Evolutionary conservation across 2,888 invertebrate genomes (phyloP).

Genomic region (Himalopsyche anomala): DNA sequence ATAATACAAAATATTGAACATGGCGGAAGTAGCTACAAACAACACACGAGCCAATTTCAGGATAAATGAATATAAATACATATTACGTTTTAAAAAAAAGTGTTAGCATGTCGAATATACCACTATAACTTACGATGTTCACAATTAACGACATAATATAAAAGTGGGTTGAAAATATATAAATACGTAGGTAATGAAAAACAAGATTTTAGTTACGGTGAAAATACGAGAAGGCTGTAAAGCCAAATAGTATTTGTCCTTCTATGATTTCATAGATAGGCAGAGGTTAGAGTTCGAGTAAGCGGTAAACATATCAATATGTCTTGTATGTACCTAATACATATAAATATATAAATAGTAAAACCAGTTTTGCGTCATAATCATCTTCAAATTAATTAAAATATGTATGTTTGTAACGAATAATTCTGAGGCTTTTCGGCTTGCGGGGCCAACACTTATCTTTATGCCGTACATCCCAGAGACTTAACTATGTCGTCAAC

Average conservation of each 20-base stretch:
- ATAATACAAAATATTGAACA: too few relatives aligned
- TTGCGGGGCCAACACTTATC: too few relatives aligned
- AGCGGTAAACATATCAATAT: background rate
- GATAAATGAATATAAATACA: too few relatives aligned
- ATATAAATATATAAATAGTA: background rate
- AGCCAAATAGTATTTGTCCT: background rate
- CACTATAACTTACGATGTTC: too few relatives aligned
- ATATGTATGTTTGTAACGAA: background rate
- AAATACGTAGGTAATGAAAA: background rate
- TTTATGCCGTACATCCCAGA: too few relatives aligned
- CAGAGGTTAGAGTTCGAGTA: conserved; percentile 7
- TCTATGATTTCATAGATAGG: conserved; percentile 3
- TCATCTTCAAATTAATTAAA: background rate
- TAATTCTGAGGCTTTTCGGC: background rate
- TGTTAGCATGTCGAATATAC: too few relatives aligned
- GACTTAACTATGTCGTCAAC: conserved; percentile 12
- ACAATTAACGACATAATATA: too few relatives aligned
- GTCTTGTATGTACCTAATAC: background rate
- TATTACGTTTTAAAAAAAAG: too few relatives aligned
- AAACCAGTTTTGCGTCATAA: conserved; percentile 24
- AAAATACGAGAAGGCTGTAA: background rate
- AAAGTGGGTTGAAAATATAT: too few relatives aligned
- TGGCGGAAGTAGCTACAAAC: too few relatives aligned
- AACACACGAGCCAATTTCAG: too few relatives aligned
- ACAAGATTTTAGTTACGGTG: background rate